Evolutionary conservation across 2,888 invertebrate species (phyloP), one percentile per base, ranked within the genome.

Genomic region (Antheraea yamamai): DNA sequence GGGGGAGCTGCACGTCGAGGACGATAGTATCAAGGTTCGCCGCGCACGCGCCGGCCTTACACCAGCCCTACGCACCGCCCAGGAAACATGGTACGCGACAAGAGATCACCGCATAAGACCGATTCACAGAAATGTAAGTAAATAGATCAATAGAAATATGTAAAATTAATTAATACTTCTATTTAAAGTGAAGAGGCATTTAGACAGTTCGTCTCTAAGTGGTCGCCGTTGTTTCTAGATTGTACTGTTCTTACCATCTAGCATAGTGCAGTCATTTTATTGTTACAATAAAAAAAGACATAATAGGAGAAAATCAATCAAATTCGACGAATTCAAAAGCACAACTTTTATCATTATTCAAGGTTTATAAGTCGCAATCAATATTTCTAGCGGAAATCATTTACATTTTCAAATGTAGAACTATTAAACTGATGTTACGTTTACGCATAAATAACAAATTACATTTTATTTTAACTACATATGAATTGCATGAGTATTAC

Each of bases 71-170:
- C 84, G 77, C 81, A 79, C 81, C 89, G 88, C 78, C 88, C 89
- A 73, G 86, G 87, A 86, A 87, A 87, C 88, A 95, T 95, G 95
- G 95, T 91, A 84, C 95, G 95, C 82, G 94, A 95, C 85, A 95
- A 94, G 91, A 94, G 94, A 83, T 89, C 90, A 76, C 93, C 94
- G 74, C 91, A 91, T 78, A 95, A 94, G 88, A 90, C 92, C 83
- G 95, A 95, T 85, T 94, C 94, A 75, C 94, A 94, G 84, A 93
- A 92, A 92, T 94, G 94, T 95, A 85, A 91, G 94, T 93, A 78
- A 4, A 66, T 66, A 61, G 23, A 61, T 12, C n/a, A 20, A 23
- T 61, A 55, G 20, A 12, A 55, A 55, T 16, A 55, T 55, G 55
- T 20, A 18, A 4, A 20, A n/a, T 10, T 58, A 58, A n/a, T n/a